Evolutionary conservation across 2,113 vertebrate genomes (phyloP), one percentile per base, ranked within the genome.

Genomic region (Trogon melanurus): DNA sequence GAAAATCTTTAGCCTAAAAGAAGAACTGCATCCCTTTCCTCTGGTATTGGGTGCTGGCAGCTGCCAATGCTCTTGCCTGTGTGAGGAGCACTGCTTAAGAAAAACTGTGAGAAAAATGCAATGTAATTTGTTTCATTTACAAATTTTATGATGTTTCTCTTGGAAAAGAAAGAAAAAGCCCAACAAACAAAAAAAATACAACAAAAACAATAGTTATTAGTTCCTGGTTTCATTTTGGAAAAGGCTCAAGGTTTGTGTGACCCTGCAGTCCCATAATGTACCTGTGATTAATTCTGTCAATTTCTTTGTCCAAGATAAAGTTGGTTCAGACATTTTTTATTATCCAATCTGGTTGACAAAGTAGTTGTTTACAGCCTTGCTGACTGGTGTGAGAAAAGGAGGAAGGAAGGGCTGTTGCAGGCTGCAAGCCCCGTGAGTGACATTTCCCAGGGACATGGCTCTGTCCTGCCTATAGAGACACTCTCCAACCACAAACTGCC

Each of bases 381-480:
- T 27, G 19, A 32, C 45, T 61, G 29, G 21, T 61, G 22, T 22
- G 10, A 70, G 15, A 58, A 78, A 65, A 3, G 2, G 16, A 65
- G 25, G 10, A 69, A 16, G 2, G 2, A 61, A 73, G 15, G 10
- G 30, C 3, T 90, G 25, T 11, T 69, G 26, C 14, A 56, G 21
- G 25, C 60, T 48, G 11, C 9, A 60, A 67, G 21, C 9, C 8
- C 27, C 41, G 1, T 27, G 26, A 41, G 17, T 71, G 19, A 11
- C 0, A 0, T 47, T 44, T 17, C 65, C 13, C 16, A 44, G 64
- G 45, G 23, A 25, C 23, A 9, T 0, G 3, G 9, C 7, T 22
- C 11, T 69, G 4, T 65, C 11, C 25, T 41, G 26, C 3, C 12
- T 47, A 6, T 5, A 26, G 10, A 20, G 12, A 23, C 45, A 17